These are phyloP conservation scores for Helostoma temminkii DNA, from an alignment of 2,797 vertebrate species.

Conservation along the genomic window DNA sequence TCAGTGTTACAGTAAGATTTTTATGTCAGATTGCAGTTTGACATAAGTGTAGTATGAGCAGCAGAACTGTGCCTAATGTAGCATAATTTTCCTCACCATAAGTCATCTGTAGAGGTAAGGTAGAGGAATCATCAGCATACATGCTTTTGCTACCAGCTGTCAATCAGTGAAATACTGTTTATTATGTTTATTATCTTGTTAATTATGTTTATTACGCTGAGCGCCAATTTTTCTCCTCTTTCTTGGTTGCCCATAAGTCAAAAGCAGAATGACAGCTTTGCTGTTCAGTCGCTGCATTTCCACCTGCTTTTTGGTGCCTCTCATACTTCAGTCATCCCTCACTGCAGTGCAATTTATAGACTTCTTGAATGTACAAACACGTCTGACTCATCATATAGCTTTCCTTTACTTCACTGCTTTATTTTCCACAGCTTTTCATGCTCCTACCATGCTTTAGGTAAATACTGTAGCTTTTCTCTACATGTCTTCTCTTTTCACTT, in stretches of 20 bases:
- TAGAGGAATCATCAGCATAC: too few relatives aligned
- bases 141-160: not conserved
- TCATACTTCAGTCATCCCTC: slow-evolving; percentile 36
- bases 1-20: too few relatives aligned
- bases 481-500: not conserved
- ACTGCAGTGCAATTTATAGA: slow-evolving; percentile 65
- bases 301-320: slow-evolving; percentile 21
- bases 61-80: too few relatives aligned
- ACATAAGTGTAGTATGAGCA: too few relatives aligned
- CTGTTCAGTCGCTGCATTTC: slow-evolving; percentile 46
- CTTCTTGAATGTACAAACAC: slow-evolving; percentile 33
- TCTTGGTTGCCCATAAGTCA: slow-evolving; percentile 12
- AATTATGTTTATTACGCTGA: too few relatives aligned
- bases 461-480: slow-evolving; percentile 28
- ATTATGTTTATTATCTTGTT: too few relatives aligned
- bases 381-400: slow-evolving; percentile 58
- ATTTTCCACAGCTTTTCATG: slow-evolving; percentile 26
- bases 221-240: slow-evolving; percentile 32
- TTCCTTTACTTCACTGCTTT: slow-evolving; percentile 34
- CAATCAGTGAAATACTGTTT: not conserved
- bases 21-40: too few relatives aligned
- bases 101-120: too few relatives aligned
- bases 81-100: too few relatives aligned
- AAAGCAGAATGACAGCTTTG: slow-evolving; percentile 28
- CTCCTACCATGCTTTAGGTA: slow-evolving; percentile 7